These are phyloP conservation scores for Tetramorium bicarinatum DNA, from an alignment of 2,888 invertebrate species.

Conservation along the genomic window DNA sequence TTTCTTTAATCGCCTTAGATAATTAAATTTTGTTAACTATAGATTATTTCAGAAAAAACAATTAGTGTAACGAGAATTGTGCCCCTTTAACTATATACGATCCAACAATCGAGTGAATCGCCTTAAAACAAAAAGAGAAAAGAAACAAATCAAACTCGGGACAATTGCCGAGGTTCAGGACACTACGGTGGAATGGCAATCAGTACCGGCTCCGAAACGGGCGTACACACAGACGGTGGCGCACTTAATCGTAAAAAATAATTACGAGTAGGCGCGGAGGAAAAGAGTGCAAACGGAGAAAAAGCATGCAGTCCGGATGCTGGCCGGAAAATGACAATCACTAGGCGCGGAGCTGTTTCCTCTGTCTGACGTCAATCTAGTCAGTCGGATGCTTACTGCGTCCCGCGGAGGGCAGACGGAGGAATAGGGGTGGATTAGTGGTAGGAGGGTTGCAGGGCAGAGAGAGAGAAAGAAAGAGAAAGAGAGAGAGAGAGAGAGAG, in stretches of 20 bases:
- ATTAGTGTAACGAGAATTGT: neutral
- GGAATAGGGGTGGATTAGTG: constrained; percentile 33
- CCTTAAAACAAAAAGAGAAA: neutral
- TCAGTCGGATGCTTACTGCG: constrained; percentile 64
- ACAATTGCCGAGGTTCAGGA: constrained; percentile 22
- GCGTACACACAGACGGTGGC: constrained; percentile 70
- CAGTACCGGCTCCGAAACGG: constrained; percentile 60
- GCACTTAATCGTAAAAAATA: constrained; percentile 84
- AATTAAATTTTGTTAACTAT: constrained; percentile 40
- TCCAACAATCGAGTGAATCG: neutral
- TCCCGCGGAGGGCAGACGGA: constrained; percentile 26
- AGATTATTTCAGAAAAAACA: neutral
- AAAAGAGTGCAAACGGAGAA: constrained; percentile 73
- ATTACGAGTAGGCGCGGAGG: constrained; percentile 82
- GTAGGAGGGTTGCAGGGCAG: constrained; percentile 9
- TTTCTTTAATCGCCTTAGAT: neutral
- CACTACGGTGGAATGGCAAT: constrained; percentile 54
- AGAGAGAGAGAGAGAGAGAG: constrained; percentile 32
- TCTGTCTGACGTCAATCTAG: constrained; percentile 83
- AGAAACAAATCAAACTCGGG: constrained; percentile 12
- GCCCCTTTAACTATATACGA: neutral
- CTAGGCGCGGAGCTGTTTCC: constrained; percentile 79
- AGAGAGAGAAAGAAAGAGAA: constrained; percentile 43
- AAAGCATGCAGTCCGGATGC: constrained; percentile 82
- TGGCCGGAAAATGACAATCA: constrained; percentile 86